Percentiles rank a stretch among this genome's conserved stretches.
Evolutionary conservation across 2,797 vertebrate species (phyloP).

Genomic region (Smutsia gigantea): DNA sequence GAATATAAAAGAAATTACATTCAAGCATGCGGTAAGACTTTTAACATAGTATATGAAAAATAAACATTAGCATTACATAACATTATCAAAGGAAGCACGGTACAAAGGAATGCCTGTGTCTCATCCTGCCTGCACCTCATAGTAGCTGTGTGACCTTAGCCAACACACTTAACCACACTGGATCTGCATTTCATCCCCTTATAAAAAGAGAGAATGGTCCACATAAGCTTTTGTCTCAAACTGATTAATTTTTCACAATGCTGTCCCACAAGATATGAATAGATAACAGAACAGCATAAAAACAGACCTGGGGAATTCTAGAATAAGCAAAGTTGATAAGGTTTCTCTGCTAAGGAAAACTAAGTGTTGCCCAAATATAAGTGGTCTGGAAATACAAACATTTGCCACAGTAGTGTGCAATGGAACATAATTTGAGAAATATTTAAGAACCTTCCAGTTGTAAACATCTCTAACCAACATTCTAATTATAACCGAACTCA

Average conservation of each 20-base stretch:
- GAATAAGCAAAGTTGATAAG: background rate
- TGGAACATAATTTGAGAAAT: conserved; percentile 32
- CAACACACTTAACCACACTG: background rate
- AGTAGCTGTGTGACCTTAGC: background rate
- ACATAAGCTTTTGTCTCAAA: conserved; percentile 39
- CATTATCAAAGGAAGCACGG: background rate
- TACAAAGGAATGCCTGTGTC: background rate
- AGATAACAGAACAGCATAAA: background rate
- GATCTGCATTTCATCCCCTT: background rate
- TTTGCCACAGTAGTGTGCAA: background rate
- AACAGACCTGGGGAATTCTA: background rate
- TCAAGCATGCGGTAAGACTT: background rate
- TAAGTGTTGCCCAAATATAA: background rate
- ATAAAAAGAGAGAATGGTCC: background rate
- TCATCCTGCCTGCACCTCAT: background rate
- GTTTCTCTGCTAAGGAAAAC: background rate
- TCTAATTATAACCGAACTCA: background rate
- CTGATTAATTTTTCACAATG: background rate
- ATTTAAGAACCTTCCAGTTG: background rate
- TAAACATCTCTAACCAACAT: background rate
- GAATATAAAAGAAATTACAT: conserved; percentile 14
- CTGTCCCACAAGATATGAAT: background rate
- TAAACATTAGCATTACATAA: background rate
- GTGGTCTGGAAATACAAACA: background rate
- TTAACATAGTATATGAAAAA: conserved; percentile 25